Evolutionary conservation across 1,140 invertebrate genomes (phyloP).

Genomic region (Drosophila grimshawi): DNA sequence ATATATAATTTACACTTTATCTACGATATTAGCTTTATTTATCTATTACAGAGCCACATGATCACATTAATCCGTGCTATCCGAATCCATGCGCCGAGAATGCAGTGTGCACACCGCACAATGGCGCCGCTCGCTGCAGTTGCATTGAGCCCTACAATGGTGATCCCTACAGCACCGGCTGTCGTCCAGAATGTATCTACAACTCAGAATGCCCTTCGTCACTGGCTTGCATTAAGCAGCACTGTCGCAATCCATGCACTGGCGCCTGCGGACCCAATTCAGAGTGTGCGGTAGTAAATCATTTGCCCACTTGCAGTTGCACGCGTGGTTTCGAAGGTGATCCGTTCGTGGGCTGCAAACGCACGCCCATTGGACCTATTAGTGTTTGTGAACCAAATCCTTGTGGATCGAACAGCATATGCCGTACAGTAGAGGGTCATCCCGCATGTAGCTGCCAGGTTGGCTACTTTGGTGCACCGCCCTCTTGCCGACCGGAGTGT

Average conservation of each 20-base stretch:
- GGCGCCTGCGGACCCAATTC: conserved; percentile 93
- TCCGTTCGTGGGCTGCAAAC: conserved; percentile 91
- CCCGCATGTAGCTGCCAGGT: conserved; percentile 92
- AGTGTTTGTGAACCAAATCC: conserved; percentile 92
- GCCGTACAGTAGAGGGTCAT: conserved; percentile 88
- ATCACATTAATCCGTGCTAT: conserved; percentile 88
- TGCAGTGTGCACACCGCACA: conserved; percentile 89
- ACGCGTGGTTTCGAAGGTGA: conserved; percentile 90
- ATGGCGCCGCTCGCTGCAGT: conserved; percentile 89
- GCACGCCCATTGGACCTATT: conserved; percentile 85
- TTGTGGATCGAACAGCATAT: conserved; percentile 92
- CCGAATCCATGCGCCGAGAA: conserved; percentile 93
- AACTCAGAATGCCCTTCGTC: conserved; percentile 92
- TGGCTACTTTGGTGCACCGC: conserved; percentile 91
- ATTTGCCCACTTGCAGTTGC: conserved; percentile 92
- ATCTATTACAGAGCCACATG: conserved; percentile 67
- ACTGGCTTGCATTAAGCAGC: conserved; percentile 92
- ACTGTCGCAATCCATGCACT: conserved; percentile 94
- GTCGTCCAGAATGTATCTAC: conserved; percentile 91
- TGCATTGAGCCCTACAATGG: conserved; percentile 95
- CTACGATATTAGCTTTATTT: background rate
- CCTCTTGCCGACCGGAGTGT: conserved; percentile 91
- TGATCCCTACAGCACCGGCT: conserved; percentile 91
- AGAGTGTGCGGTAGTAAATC: conserved; percentile 91
- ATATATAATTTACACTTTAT: background rate